Evolutionary conservation across 2,113 vertebrate genomes (phyloP).

Genomic region (Telmatochromis sp.): DNA sequence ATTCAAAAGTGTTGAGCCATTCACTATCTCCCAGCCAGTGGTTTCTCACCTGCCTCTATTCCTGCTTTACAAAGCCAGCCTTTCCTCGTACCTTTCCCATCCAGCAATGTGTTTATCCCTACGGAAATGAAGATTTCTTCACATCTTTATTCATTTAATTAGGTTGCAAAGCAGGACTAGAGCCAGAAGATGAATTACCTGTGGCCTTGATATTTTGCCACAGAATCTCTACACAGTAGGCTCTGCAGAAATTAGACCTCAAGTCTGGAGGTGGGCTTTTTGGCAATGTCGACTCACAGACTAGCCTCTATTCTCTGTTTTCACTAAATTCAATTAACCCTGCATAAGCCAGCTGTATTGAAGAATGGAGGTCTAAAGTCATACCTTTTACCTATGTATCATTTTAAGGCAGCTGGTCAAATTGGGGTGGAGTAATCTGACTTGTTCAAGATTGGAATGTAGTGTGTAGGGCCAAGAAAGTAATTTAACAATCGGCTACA

Average conservation of each 20-base stretch:
- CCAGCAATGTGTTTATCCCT: constrained; percentile 53
- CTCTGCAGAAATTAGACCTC: constrained; percentile 45
- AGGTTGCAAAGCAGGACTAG: constrained; percentile 43
- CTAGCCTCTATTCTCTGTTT: constrained; percentile 22
- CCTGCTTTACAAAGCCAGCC: constrained; percentile 27
- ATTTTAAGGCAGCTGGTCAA: neutral
- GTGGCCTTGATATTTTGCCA: constrained; percentile 55
- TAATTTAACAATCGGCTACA: neutral
- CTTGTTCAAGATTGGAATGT: neutral
- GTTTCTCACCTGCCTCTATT: constrained; percentile 35
- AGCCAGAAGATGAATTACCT: constrained; percentile 62
- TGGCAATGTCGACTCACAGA: constrained; percentile 17
- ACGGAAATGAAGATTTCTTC: constrained; percentile 55
- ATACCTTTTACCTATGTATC: constrained; percentile 1
- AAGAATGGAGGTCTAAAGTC: constrained; percentile 17
- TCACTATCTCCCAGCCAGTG: constrained; percentile 16
- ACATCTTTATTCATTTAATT: constrained; percentile 66
- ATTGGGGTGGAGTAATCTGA: neutral
- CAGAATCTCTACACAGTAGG: constrained; percentile 29
- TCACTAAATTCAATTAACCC: constrained; percentile 47
- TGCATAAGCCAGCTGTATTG: constrained; percentile 28
- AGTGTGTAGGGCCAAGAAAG: neutral
- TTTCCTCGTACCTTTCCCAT: constrained; percentile 34
- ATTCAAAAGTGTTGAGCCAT: constrained; percentile 45
- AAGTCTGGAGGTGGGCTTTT: constrained; percentile 38